Evolutionary conservation across 2,113 vertebrate species (phyloP).

Genomic region (Amblyornis subalaris): DNA sequence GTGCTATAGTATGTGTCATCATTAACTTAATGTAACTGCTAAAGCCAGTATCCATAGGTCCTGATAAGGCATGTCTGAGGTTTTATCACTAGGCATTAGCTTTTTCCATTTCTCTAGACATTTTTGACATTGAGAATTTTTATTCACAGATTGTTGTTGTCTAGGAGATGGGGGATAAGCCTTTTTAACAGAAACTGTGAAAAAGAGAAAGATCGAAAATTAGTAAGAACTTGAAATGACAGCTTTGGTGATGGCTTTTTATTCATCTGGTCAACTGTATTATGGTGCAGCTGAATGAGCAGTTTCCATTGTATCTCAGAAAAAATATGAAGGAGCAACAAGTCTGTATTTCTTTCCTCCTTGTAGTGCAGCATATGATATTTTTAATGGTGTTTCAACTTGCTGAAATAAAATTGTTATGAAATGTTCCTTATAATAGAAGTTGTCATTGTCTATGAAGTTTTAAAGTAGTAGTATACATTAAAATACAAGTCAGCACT

Average conservation of each 20-base stretch:
- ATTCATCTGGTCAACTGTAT: background rate
- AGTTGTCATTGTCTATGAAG: background rate
- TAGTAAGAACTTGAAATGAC: constrained; percentile 4
- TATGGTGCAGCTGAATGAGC: background rate
- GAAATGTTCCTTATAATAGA: background rate
- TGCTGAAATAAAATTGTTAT: background rate
- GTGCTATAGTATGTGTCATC: background rate
- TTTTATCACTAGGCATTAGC: background rate
- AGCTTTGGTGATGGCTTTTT: background rate
- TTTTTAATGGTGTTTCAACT: background rate
- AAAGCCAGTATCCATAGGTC: background rate
- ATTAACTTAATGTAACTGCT: background rate
- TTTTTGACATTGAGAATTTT: background rate
- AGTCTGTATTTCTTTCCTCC: background rate
- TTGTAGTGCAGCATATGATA: background rate
- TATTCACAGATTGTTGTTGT: background rate
- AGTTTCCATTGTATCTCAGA: background rate
- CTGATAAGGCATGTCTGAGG: background rate
- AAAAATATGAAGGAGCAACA: background rate
- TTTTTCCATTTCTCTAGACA: background rate
- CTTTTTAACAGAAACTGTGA: background rate
- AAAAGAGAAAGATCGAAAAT: background rate
- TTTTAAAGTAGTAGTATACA: background rate
- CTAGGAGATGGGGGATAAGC: background rate
- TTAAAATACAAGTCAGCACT: background rate